phyloP scores from a whole-genome alignment of 2,888 invertebrate genomes.

The Lomographa bimaculata region DNA sequence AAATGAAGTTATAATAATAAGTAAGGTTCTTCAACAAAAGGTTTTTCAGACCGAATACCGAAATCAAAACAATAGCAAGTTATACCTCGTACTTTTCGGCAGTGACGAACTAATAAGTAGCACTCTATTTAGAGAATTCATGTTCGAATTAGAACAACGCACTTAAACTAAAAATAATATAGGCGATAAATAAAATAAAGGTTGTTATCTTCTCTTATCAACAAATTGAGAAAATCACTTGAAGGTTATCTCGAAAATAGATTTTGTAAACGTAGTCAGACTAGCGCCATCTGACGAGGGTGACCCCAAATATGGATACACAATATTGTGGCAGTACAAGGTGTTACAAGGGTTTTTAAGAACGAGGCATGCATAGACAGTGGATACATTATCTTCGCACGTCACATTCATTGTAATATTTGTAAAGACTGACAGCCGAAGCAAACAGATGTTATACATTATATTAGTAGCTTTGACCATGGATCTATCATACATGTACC shows the following conservation, averaged over 20 bases:
- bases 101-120: constrained; percentile 56
- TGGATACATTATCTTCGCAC: too few species aligned
- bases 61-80: constrained; percentile 34
- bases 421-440: too few species aligned
- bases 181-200: constrained; percentile 44
- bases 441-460: too few species aligned
- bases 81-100: constrained; percentile 69
- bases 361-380: too few species aligned
- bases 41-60: constrained; percentile 43
- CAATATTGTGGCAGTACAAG: too few species aligned
- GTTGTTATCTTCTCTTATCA: constrained; percentile 70
- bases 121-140: constrained; percentile 71
- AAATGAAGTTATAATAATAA: too few species aligned
- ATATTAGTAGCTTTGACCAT: too few species aligned
- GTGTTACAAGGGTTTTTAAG: too few species aligned
- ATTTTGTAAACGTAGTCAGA: constrained; percentile 36
- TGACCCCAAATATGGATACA: constrained; percentile 44
- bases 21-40: constrained; percentile 32
- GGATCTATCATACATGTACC: too few species aligned
- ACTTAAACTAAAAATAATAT: constrained; percentile 24
- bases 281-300: constrained; percentile 60
- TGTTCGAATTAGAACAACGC: constrained; percentile 43
- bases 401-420: too few species aligned
- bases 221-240: constrained; percentile 77
- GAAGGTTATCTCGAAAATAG: constrained; percentile 80